Evolutionary conservation across 1,140 invertebrate species (phyloP), one percentile per base, ranked within the genome.

Genomic region (Euwallacea similis): DNA sequence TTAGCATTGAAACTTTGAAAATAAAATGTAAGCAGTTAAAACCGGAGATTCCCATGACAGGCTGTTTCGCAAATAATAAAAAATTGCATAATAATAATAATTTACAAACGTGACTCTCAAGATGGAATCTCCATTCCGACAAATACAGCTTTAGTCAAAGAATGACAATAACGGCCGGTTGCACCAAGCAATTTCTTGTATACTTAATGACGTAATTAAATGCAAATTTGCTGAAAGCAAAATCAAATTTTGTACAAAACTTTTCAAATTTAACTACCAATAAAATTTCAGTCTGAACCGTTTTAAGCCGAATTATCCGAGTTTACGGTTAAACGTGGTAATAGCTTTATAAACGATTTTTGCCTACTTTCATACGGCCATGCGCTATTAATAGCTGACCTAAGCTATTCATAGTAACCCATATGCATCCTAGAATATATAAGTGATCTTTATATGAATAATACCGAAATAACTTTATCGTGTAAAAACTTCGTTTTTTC

Each of bases 361-460:
- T 11, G 11, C 54, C 54, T 56, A 56, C 16, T 56, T 16, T 56
- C 54, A 9, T 16, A 16, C 54, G 8, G 8, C 16, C 16, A 56
- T n/a, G 8, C 9, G 41, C 10, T 60, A 60, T 60, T 60, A 13
- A 60, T 60, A 60, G 41, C 41, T 60, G 10, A 15, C 21, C 16
- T 8, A 2, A 11, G 58, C 58, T 60, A 60, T 60, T 60, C 58
- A 41, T 60, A 60, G 58, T 4, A 11, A 15, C 16, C 9, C 41
- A 60, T 15, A 60, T 42, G 16, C 58, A 60, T 60, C 58, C 58
- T 41, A 13, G 16, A 16, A 56, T 56, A 56, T 56, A 56, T 13
- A 13, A 56, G 54, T 43, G 6, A 55, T 66, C 54, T 55, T 55
- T 66, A 56, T 55, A 42, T 42, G 47, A 55, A 66, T 66, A 53